Evolutionary conservation across 2,797 vertebrate species (phyloP).

Genomic region (Pogonophryne albipinna): DNA sequence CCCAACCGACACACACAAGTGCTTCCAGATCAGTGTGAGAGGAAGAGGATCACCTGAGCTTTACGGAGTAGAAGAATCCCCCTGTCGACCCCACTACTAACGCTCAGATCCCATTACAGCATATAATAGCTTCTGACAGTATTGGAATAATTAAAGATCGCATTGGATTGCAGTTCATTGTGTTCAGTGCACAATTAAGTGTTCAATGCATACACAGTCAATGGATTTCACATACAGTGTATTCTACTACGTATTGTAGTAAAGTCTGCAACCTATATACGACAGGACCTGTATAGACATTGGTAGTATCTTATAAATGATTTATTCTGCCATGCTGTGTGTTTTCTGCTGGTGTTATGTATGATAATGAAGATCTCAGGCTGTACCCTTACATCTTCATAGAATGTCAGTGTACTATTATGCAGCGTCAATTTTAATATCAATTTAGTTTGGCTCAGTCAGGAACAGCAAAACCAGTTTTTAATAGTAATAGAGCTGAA

Average conservation of each 20-base stretch:
- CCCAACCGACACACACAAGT: slow-evolving; percentile 6
- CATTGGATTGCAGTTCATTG: slow-evolving; percentile 1
- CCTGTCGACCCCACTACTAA: slow-evolving; percentile 26
- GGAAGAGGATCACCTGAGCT: slow-evolving; percentile 6
- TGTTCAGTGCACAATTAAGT: too few relatives aligned
- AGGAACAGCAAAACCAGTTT: neutral
- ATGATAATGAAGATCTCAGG: slow-evolving; percentile 65
- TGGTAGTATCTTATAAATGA: slow-evolving; percentile 9
- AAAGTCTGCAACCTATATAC: too few relatives aligned
- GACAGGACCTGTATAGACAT: too few relatives aligned
- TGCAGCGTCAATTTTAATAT: neutral
- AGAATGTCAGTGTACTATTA: neutral
- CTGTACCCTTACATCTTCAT: slow-evolving; percentile 32
- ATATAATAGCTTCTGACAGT: neutral
- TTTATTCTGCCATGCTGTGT: slow-evolving; percentile 34
- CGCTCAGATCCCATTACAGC: slow-evolving; percentile 21
- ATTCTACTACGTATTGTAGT: too few relatives aligned
- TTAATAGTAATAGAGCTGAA: neutral
- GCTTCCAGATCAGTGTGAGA: slow-evolving; percentile 23
- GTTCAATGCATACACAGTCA: too few relatives aligned
- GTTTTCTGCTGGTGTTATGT: slow-evolving; percentile 57
- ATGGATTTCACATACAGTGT: too few relatives aligned
- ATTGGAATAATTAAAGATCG: slow-evolving; percentile 8
- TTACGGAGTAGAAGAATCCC: slow-evolving; percentile 1
- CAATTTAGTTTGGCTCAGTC: neutral